Conservation (phyloP, 2,797 vertebrate genomes). For the Benthosema pterotum region DNA sequence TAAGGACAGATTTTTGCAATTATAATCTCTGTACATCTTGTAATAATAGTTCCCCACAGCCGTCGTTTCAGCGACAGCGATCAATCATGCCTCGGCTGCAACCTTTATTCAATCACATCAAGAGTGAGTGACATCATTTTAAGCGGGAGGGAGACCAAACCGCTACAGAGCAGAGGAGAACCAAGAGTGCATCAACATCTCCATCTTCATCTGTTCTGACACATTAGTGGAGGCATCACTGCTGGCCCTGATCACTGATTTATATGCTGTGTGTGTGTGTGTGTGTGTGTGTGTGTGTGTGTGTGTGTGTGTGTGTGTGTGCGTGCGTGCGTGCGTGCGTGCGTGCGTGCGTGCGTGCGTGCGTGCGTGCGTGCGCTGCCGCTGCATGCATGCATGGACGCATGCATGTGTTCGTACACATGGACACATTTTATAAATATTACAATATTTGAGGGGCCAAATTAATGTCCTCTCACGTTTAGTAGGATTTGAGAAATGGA, state of each 20-base stretch:
- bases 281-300: conserved; percentile 3
- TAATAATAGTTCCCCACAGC: too few species aligned
- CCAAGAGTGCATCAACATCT: neutral
- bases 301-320: neutral
- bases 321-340: conserved; percentile 2
- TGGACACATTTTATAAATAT: too few species aligned
- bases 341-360: neutral
- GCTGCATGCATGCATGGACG: neutral
- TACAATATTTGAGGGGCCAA: too few species aligned
- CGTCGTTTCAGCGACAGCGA: neutral
- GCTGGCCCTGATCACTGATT: neutral
- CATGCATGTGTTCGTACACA: neutral
- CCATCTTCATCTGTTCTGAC: neutral
- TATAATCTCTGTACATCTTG: too few species aligned
- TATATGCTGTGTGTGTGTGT: neutral
- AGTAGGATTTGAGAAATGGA: too few species aligned
- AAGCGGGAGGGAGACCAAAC: neutral
- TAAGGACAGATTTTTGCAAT: too few species aligned
- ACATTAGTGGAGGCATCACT: neutral
- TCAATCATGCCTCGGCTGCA: neutral
- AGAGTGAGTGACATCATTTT: neutral
- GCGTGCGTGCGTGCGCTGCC: neutral
- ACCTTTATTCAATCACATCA: neutral
- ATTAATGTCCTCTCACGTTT: too few species aligned
- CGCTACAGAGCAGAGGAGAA: neutral